Conservation (phyloP, 1,140 invertebrate genomes). For the Nephotettix cincticeps region DNA sequence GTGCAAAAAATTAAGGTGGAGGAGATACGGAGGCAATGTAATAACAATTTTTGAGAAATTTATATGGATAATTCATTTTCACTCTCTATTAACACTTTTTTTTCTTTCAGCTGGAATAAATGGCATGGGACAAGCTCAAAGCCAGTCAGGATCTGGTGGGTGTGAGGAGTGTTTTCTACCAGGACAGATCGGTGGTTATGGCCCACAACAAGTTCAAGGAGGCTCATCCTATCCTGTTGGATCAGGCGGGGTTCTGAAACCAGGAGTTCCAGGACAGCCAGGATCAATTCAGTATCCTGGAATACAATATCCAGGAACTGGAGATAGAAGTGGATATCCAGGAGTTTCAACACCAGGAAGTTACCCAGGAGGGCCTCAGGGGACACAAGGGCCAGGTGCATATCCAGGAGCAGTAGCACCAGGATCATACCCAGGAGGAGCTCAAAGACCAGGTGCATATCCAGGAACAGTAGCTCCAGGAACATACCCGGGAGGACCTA, state of each 20-base stretch:
- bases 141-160: slow-evolving; percentile 53
- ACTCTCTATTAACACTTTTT: no score
- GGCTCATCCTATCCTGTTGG: not conserved
- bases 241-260: no score
- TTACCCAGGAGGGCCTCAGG: not conserved
- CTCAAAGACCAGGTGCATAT: not conserved
- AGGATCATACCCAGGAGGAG: not conserved
- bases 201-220: not conserved
- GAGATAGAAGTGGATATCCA: slow-evolving; percentile 26
- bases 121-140: slow-evolving; percentile 97
- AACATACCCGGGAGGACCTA: slow-evolving; percentile 24
- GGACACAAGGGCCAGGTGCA: not conserved
- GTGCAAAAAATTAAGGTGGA: no score
- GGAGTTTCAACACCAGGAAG: slow-evolving; percentile 14
- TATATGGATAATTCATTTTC: no score
- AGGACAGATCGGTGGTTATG: slow-evolving; percentile 8
- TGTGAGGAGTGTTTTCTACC: slow-evolving; percentile 49
- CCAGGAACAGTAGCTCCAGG: slow-evolving; percentile 20
- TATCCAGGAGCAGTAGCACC: not conserved
- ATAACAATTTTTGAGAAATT: no score
- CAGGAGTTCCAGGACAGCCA: not conserved
- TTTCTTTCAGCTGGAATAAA: slow-evolving; percentile 79
- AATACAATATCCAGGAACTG: slow-evolving; percentile 13
- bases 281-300: slow-evolving; percentile 24
- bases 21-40: no score